Conservation (phyloP, 2,797 vertebrate species). For the Sebastes diploproa region DNA sequence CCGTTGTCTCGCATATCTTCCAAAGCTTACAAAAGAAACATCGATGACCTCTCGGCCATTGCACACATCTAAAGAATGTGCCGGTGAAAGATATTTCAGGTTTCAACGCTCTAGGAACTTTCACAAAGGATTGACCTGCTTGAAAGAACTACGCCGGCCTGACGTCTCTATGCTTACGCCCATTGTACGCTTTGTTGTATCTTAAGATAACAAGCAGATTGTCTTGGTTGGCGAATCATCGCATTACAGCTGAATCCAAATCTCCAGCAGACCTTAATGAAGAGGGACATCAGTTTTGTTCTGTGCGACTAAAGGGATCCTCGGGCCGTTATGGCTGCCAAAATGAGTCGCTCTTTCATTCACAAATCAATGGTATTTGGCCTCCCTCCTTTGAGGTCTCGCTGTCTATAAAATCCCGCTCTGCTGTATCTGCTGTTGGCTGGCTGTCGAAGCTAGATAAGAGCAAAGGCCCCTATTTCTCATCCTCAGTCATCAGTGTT, state of each 20-base stretch:
- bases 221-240: slow-evolving; percentile 23
- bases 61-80: slow-evolving; percentile 27
- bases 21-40: slow-evolving; percentile 55
- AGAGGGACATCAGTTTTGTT: slow-evolving; percentile 36
- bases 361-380: slow-evolving; percentile 39
- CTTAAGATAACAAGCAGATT: slow-evolving; percentile 30
- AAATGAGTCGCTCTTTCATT: slow-evolving; percentile 46
- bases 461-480: slow-evolving; percentile 20
- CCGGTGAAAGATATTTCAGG: slow-evolving; percentile 31
- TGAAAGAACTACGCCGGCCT: not conserved
- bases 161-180: not conserved
- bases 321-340: slow-evolving; percentile 22
- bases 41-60: slow-evolving; percentile 48
- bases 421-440: slow-evolving; percentile 29
- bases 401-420: slow-evolving; percentile 31
- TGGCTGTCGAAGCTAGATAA: slow-evolving; percentile 40
- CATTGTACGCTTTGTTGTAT: not conserved
- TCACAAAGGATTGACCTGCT: slow-evolving; percentile 34
- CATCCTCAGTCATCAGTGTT: not conserved
- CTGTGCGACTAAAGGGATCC: slow-evolving; percentile 25
- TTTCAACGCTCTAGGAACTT: slow-evolving; percentile 20
- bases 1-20: slow-evolving; percentile 56
- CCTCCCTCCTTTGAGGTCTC: slow-evolving; percentile 26
- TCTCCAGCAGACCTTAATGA: slow-evolving; percentile 39
- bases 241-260: slow-evolving; percentile 11